phyloP scores from a whole-genome alignment of 2,888 invertebrate species.

The Tetranychus piercei region DNA sequence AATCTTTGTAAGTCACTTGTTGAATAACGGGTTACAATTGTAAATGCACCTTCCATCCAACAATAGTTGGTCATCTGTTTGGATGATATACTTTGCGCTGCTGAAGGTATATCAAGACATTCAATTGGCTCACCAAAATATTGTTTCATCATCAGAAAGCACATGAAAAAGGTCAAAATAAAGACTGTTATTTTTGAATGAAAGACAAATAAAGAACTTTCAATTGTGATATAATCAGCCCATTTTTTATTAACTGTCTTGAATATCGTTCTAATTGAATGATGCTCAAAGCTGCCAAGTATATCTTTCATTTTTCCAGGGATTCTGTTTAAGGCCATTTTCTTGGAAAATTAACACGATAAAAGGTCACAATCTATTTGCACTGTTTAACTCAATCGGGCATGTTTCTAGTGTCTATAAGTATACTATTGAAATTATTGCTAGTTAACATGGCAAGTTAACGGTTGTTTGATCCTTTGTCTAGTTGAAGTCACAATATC shows the following conservation, averaged over 20 bases:
- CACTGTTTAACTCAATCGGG: too few relatives aligned
- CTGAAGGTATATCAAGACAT: not conserved
- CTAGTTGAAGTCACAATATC: too few relatives aligned
- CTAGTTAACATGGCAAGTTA: too few relatives aligned
- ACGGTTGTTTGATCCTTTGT: too few relatives aligned
- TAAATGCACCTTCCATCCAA: conserved; percentile 11
- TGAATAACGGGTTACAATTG: conserved; percentile 35
- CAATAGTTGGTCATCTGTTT: not conserved
- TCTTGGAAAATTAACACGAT: too few relatives aligned
- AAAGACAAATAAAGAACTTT: not conserved
- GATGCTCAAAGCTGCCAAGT: too few relatives aligned
- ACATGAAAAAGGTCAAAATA: not conserved
- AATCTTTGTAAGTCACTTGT: not conserved
- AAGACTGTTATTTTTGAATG: conserved; percentile 4
- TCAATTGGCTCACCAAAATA: conserved; percentile 15
- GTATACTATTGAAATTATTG: too few relatives aligned
- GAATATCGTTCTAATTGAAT: not conserved
- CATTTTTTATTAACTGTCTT: not conserved
- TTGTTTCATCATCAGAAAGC: conserved; percentile 9
- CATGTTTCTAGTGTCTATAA: too few relatives aligned
- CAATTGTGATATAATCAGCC: not conserved
- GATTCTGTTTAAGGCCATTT: too few relatives aligned
- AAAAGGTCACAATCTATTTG: too few relatives aligned
- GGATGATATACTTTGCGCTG: not conserved
- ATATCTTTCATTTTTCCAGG: too few relatives aligned